These are phyloP conservation scores for Poeciliopsis paucimaculata DNA, from an alignment of 2,797 vertebrate species.

Conservation along the genomic window DNA sequence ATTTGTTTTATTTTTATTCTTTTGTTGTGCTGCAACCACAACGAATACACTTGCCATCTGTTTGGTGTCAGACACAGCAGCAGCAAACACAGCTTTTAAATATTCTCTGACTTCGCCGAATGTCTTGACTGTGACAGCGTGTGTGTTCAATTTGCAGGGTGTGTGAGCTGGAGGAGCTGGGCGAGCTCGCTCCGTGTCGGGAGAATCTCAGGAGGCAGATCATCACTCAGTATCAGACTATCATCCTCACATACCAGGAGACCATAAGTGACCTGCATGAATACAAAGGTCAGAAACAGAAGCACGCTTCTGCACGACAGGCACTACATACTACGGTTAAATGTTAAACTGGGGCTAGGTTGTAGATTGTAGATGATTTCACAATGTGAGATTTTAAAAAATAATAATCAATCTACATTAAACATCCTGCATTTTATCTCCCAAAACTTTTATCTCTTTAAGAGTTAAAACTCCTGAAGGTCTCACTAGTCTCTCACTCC, in stretches of 20 bases:
- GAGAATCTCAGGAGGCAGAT: constrained; percentile 97
- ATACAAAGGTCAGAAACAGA: constrained; percentile 88
- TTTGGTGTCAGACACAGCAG: background rate
- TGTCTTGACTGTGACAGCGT: constrained; percentile 12
- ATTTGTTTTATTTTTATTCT: background rate
- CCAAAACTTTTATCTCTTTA: background rate
- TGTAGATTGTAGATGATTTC: background rate
- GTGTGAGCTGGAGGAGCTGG: constrained; percentile 96
- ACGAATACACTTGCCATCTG: no score
- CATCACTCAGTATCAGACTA: constrained; percentile 97
- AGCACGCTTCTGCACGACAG: background rate
- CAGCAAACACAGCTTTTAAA: constrained; percentile 3
- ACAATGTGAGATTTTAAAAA: background rate
- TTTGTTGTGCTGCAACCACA: background rate
- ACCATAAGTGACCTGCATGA: constrained; percentile 96
- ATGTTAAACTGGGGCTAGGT: background rate
- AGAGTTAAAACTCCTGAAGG: background rate
- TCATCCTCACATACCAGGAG: constrained; percentile 98
- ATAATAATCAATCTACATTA: background rate
- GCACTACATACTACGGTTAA: background rate
- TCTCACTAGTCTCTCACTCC: background rate
- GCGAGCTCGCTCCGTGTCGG: constrained; percentile 96
- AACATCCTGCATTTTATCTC: background rate
- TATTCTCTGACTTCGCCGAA: constrained; percentile 16
- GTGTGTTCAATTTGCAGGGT: constrained; percentile 79